Percentiles rank a stretch among this genome's conserved stretches.
These are phyloP conservation scores for Potamarius usumacintae DNA, from an alignment of 2,113 vertebrate species.

Conservation along the genomic window DNA sequence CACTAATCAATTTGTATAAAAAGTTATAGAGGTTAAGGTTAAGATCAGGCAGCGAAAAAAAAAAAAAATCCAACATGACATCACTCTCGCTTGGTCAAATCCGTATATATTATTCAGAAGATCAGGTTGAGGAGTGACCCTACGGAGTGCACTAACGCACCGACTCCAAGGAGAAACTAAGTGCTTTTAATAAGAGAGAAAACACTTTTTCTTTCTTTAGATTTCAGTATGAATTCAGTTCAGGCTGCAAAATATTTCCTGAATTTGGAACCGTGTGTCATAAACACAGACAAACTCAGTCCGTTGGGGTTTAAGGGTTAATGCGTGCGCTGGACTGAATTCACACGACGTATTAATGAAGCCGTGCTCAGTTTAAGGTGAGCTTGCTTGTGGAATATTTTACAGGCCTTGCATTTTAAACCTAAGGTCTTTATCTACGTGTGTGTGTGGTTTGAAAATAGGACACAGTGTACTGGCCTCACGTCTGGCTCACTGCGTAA, in stretches of 20 bases:
- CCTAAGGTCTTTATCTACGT: not conserved
- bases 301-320: not conserved
- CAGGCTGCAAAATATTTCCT: not conserved
- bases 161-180: not conserved
- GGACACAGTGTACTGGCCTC: slow-evolving; percentile 14
- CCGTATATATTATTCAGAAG: not conserved
- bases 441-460: slow-evolving; percentile 48
- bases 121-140: not conserved
- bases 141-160: not conserved
- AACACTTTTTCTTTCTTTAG: not conserved
- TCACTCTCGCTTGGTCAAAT: not conserved
- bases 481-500: not conserved
- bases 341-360: not conserved
- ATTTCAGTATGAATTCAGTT: not conserved
- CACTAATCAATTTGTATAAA: too few relatives aligned
- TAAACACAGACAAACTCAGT: not conserved
- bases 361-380: not conserved
- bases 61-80: not conserved
- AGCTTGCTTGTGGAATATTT: not conserved
- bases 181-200: not conserved
- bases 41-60: not conserved
- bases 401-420: not conserved
- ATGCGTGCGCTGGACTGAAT: not conserved
- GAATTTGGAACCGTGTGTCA: not conserved
- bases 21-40: not conserved